phyloP scores from a whole-genome alignment of 2,888 invertebrate species.

The Pseudococcus jackbeardsleyi region DNA sequence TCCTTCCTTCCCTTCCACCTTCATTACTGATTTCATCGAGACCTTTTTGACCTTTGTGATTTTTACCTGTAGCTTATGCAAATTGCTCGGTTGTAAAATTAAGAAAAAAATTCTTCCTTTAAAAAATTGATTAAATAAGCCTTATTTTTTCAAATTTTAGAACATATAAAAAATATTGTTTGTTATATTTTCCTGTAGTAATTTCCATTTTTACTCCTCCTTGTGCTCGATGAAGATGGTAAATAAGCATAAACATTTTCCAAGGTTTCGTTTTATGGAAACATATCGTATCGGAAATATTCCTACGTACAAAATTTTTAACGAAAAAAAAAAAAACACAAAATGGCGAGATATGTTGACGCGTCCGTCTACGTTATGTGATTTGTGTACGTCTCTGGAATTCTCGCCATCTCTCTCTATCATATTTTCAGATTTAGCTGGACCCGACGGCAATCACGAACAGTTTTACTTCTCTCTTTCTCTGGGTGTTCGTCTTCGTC shows the following conservation, averaged over 20 bases:
- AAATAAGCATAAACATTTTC: neutral
- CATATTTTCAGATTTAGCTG: neutral
- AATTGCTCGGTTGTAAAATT: neutral
- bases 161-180: neutral
- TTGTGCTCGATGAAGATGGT: too few relatives aligned
- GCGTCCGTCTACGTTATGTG: neutral
- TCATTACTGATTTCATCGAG: neutral
- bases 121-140: too few relatives aligned
- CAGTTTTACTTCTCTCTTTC: neutral
- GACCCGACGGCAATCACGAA: conserved; percentile 31
- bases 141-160: neutral
- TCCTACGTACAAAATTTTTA: conserved; percentile 4
- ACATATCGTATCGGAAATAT: neutral
- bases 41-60: neutral
- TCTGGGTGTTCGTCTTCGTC: neutral
- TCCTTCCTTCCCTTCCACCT: neutral
- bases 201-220: too few relatives aligned
- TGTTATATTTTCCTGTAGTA: too few relatives aligned
- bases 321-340: conserved; percentile 5
- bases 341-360: conserved; percentile 17
- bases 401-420: neutral
- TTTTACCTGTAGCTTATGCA: neutral
- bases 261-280: neutral
- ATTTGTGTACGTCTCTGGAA: neutral
- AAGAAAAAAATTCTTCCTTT: too few relatives aligned